phyloP scores from a whole-genome alignment of 2,797 vertebrate genomes.

The Rhinophrynus dorsalis region DNA sequence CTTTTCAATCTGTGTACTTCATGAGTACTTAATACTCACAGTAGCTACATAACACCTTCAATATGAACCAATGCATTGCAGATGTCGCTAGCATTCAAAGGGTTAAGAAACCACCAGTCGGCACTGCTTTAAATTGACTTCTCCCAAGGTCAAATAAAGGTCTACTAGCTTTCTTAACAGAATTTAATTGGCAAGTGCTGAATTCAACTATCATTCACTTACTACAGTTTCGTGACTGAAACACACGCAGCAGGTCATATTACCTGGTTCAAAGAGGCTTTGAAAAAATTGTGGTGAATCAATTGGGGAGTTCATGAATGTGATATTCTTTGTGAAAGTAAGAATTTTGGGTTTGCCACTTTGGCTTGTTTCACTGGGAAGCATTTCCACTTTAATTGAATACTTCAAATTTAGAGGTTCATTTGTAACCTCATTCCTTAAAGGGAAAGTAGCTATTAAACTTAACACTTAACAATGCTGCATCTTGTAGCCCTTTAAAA shows the following conservation, averaged over 20 bases:
- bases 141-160: constrained; percentile 19
- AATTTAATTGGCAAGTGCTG: constrained; percentile 40
- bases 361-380: constrained; percentile 87
- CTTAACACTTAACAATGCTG: too few relatives aligned
- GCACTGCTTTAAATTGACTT: neutral
- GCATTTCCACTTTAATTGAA: constrained; percentile 67
- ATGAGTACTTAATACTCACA: too few relatives aligned
- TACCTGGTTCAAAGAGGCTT: constrained; percentile 34
- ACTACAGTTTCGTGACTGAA: constrained; percentile 41
- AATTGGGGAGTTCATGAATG: constrained; percentile 19
- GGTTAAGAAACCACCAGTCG: too few relatives aligned
- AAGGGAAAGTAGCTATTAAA: too few relatives aligned
- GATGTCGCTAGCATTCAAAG: too few relatives aligned
- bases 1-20: too few relatives aligned
- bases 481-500: too few relatives aligned
- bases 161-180: constrained; percentile 7
- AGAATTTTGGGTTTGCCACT: constrained; percentile 55
- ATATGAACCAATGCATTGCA: too few relatives aligned
- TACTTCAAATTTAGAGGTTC: neutral
- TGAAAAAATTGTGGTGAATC: constrained; percentile 33
- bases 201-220: constrained; percentile 36
- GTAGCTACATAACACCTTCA: too few relatives aligned
- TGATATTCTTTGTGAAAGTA: constrained; percentile 22
- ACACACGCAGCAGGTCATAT: constrained; percentile 34
- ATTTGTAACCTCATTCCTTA: too few relatives aligned